Percentiles rank a stretch among this genome's conserved stretches.
These are phyloP conservation scores for Rosalia funebris DNA, from an alignment of 2,888 invertebrate genomes.

Conservation along the genomic window DNA sequence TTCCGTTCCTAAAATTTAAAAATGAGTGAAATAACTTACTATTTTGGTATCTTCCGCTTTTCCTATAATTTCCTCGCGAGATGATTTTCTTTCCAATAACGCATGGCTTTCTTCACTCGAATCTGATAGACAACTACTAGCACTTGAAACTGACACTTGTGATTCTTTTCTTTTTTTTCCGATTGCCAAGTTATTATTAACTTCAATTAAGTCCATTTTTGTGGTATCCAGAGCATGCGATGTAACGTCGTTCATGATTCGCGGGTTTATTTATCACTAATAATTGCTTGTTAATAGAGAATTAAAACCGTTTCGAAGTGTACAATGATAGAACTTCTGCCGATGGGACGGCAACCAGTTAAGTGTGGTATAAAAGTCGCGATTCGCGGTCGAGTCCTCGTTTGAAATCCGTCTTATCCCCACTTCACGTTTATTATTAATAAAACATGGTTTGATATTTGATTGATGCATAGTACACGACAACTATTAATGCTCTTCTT, in stretches of 20 bases:
- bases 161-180: slow-evolving; percentile 36
- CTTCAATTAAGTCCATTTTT: slow-evolving; percentile 1
- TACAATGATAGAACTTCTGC: background rate
- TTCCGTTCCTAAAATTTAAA: background rate
- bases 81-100: slow-evolving; percentile 30
- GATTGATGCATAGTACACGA: background rate
- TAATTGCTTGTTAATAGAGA: slow-evolving; percentile 1
- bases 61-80: slow-evolving; percentile 34
- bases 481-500: too few relatives aligned
- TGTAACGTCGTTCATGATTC: slow-evolving; percentile 17
- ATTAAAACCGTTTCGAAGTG: slow-evolving; percentile 7
- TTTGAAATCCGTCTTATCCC: slow-evolving; percentile 22
- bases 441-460: slow-evolving; percentile 4
- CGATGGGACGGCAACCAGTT: slow-evolving; percentile 7
- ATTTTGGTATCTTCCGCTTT: slow-evolving; percentile 36
- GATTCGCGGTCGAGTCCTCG: slow-evolving; percentile 14
- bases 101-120: slow-evolving; percentile 48
- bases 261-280: background rate
- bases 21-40: slow-evolving; percentile 29
- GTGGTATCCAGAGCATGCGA: background rate
- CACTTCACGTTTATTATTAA: slow-evolving; percentile 3
- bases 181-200: slow-evolving; percentile 16
- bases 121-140: slow-evolving; percentile 51
- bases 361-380: slow-evolving; percentile 19
- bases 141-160: slow-evolving; percentile 51